Percentiles rank a stretch among this genome's conserved stretches.
Conservation (phyloP, 2,888 invertebrate genomes). For the Mythimna albipuncta region DNA sequence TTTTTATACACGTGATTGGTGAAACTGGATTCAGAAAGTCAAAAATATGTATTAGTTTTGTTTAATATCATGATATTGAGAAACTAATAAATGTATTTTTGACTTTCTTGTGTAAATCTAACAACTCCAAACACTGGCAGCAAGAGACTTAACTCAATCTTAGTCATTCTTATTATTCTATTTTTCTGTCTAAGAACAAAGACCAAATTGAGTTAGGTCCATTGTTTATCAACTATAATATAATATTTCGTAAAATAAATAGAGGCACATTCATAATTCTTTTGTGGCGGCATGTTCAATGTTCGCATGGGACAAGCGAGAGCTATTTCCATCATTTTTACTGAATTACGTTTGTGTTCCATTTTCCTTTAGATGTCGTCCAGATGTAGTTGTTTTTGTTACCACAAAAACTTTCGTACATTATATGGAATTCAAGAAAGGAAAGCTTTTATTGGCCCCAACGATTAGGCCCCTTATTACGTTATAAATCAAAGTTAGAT, state of each 20-base stretch:
- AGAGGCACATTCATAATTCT: conserved; percentile 49
- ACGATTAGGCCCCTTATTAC: conserved; percentile 55
- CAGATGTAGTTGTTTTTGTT: conserved; percentile 51
- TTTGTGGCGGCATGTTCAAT: conserved; percentile 43
- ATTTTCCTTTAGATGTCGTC: conserved; percentile 49
- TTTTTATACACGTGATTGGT: neutral
- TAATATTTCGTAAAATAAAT: conserved; percentile 33
- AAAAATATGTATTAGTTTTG: no score
- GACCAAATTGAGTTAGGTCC: conserved; percentile 35
- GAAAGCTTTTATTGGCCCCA: conserved; percentile 56
- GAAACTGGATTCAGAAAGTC: neutral
- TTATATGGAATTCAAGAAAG: conserved; percentile 50
- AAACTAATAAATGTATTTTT: neutral
- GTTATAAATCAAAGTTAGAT: conserved; percentile 65
- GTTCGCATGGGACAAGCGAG: conserved; percentile 36
- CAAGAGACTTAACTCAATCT: conserved; percentile 7
- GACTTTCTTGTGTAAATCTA: neutral
- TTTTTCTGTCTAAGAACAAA: conserved; percentile 19
- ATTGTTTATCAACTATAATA: conserved; percentile 30
- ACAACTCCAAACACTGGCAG: conserved; percentile 4
- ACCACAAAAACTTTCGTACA: conserved; percentile 50
- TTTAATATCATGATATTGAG: neutral
- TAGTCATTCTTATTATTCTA: neutral
- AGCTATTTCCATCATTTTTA: conserved; percentile 42
- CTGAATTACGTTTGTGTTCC: conserved; percentile 50